These are phyloP conservation scores for Cepaea nemoralis DNA, from an alignment of 1,140 invertebrate genomes.

Conservation along the genomic window DNA sequence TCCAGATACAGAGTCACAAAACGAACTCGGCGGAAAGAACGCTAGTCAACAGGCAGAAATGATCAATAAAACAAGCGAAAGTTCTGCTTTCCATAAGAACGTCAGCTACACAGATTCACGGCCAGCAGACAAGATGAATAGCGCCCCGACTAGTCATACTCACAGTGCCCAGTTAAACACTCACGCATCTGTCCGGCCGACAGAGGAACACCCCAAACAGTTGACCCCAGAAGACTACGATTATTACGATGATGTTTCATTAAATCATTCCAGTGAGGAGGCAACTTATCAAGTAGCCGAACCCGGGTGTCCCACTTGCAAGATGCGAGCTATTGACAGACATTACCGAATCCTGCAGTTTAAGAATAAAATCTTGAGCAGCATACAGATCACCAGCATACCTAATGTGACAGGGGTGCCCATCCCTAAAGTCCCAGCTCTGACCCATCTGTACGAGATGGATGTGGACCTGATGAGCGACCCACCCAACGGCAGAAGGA, in stretches of 20 bases:
- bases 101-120: too few species aligned
- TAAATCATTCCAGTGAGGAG: neutral
- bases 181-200: too few species aligned
- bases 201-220: too few species aligned
- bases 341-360: neutral
- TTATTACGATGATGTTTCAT: neutral
- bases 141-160: too few species aligned
- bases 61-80: too few species aligned
- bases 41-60: too few species aligned
- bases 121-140: too few species aligned
- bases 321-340: neutral
- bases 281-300: neutral
- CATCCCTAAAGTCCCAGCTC: slow-evolving; percentile 11
- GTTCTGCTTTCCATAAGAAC: too few species aligned
- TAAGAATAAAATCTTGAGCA: slow-evolving; percentile 7
- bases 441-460: neutral
- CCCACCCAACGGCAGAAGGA: neutral
- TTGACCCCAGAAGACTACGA: neutral
- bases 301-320: neutral
- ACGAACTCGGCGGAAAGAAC: too few species aligned
- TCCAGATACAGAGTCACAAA: too few species aligned
- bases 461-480: neutral
- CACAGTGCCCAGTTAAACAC: too few species aligned
- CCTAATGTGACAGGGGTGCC: neutral
- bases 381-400: neutral